These are phyloP conservation scores for Oncorhynchus tshawytscha DNA, from an alignment of 2,113 vertebrate species.

Conservation along the genomic window DNA sequence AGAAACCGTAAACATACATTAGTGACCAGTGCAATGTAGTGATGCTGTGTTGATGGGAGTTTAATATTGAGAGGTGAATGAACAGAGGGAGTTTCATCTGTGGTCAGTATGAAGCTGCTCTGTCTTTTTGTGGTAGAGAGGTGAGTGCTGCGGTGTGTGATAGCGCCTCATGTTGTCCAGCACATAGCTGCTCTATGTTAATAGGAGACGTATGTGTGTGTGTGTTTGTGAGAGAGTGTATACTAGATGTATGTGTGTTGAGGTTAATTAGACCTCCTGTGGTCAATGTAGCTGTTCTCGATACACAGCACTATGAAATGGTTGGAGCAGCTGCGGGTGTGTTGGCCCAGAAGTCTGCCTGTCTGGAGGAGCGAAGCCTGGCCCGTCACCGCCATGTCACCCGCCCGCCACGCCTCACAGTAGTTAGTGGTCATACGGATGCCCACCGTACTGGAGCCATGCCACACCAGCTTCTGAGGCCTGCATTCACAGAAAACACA, in stretches of 20 bases:
- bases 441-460: slow-evolving; percentile 81
- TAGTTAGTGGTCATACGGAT: slow-evolving; percentile 84
- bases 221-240: neutral
- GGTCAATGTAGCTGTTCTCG: slow-evolving; percentile 89
- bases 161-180: neutral
- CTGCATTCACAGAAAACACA: slow-evolving; percentile 55
- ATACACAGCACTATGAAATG: slow-evolving; percentile 89
- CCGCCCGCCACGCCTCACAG: slow-evolving; percentile 90
- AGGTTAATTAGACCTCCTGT: slow-evolving; percentile 66
- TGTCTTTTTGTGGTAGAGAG: too few relatives aligned
- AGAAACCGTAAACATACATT: slow-evolving; percentile 26
- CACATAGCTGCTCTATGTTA: neutral
- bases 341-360: slow-evolving; percentile 86
- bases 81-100: too few relatives aligned
- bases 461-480: slow-evolving; percentile 92
- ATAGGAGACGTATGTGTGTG: neutral
- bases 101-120: neutral
- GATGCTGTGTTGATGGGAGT: neutral
- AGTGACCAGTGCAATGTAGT: slow-evolving; percentile 48
- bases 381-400: slow-evolving; percentile 77
- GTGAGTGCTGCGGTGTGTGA: too few relatives aligned
- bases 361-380: slow-evolving; percentile 82
- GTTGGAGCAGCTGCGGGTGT: slow-evolving; percentile 82
- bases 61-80: too few relatives aligned
- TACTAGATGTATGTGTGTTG: neutral